phyloP scores from a whole-genome alignment of 64 coral and sea anemone genomes.

The Platygyra sinensis region DNA sequence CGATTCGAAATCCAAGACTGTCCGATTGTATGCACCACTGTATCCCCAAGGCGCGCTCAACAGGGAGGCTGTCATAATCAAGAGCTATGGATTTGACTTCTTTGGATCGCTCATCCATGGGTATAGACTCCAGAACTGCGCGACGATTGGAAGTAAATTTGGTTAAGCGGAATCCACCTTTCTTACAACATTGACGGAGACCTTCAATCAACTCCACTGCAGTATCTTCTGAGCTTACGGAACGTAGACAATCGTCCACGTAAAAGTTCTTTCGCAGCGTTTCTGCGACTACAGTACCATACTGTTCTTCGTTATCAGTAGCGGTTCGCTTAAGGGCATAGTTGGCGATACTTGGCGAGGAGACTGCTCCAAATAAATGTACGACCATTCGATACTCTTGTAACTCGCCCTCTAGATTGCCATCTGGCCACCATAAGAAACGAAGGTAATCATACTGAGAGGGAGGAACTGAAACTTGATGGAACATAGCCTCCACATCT shows the following conservation, averaged over 20 bases:
- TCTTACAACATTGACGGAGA: not conserved
- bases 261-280: constrained; percentile 28
- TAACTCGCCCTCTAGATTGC: constrained; percentile 2
- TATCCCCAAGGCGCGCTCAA: constrained; percentile 2
- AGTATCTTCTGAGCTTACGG: not conserved
- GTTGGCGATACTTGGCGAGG: not conserved
- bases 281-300: constrained; percentile 2
- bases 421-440: constrained; percentile 28
- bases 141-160: constrained; percentile 25
- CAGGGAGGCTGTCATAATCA: not conserved
- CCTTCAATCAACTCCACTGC: constrained; percentile 6
- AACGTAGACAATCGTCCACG: constrained; percentile 30
- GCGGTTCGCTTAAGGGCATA: constrained; percentile 19
- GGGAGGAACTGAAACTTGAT: constrained; percentile 22
- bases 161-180: constrained; percentile 32
- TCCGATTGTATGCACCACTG: not conserved
- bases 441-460: constrained; percentile 10
- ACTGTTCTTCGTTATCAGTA: not conserved
- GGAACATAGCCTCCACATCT: constrained; percentile 50
- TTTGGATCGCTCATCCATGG: constrained; percentile 1
- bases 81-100: constrained; percentile 19
- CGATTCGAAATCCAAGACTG: not conserved
- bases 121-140: constrained; percentile 19
- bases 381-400: constrained; percentile 25
- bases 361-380: constrained; percentile 12